A percentile compares a stretch with the other conserved stretches of the same genome.
Evolutionary conservation across 2,888 invertebrate genomes (phyloP).

Genomic region (Eupithecia subumbrata): DNA sequence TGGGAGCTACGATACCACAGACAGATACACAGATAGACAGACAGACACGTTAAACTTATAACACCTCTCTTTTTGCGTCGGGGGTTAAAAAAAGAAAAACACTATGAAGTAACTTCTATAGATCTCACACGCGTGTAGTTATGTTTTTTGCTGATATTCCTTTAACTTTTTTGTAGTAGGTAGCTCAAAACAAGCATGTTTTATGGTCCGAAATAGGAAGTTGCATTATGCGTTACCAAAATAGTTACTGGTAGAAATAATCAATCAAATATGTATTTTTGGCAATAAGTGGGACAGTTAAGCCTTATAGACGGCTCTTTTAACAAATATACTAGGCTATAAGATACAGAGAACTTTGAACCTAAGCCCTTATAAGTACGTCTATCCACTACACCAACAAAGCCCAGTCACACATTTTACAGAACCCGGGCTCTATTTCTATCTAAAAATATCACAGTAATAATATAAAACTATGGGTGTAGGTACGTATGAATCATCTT

Average conservation of each 20-base stretch:
- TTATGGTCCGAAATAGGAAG: background rate
- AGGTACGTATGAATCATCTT: constrained; percentile 71
- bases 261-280: background rate
- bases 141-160: no score
- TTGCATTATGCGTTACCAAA: background rate
- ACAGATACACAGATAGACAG: no score
- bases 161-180: no score
- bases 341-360: background rate
- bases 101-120: no score
- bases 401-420: background rate
- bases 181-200: no score
- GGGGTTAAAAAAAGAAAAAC: no score
- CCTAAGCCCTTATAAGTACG: background rate
- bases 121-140: no score
- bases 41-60: no score
- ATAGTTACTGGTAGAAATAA: background rate
- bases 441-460: constrained; percentile 40
- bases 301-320: background rate
- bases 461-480: constrained; percentile 73
- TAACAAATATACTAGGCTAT: background rate
- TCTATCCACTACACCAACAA: background rate
- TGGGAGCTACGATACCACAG: no score
- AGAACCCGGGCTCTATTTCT: background rate
- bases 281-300: background rate
- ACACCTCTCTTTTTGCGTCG: no score